Conservation (phyloP, 2,797 vertebrate species). For the Micromesistius poutassou region DNA sequence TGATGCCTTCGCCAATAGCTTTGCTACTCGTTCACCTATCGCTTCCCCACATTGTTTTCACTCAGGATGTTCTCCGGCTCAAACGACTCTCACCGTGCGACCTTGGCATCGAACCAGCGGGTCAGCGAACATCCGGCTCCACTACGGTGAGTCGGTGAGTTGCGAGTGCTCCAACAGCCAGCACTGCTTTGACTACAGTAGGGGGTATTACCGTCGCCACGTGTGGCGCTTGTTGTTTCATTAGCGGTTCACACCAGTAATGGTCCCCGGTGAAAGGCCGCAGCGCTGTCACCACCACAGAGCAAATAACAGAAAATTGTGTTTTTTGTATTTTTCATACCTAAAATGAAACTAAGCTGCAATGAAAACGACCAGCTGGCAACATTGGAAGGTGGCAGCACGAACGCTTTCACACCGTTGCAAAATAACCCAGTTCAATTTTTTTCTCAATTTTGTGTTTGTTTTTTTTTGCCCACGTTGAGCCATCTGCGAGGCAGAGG, state of each 20-base stretch:
- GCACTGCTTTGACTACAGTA: not conserved
- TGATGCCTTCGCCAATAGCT: not conserved
- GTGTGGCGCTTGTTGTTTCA: not conserved
- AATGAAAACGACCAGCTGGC: conserved; percentile 70
- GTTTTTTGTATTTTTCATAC: conserved; percentile 26
- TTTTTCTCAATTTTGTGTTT: not conserved
- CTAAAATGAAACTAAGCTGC: conserved; percentile 55
- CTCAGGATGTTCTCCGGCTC: too few relatives aligned
- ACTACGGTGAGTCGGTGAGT: not conserved
- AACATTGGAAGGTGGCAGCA: conserved; percentile 59
- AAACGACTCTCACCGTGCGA: too few relatives aligned
- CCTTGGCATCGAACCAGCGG: not conserved
- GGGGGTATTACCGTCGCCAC: not conserved
- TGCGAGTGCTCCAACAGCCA: too few relatives aligned
- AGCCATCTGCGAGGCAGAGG: conserved; percentile 72
- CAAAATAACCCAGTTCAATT: conserved; percentile 62
- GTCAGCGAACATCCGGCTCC: not conserved
- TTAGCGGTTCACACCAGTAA: not conserved
- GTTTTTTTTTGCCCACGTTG: conserved; percentile 58
- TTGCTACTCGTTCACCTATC: not conserved
- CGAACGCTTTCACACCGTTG: conserved; percentile 68
- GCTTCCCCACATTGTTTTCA: not conserved
- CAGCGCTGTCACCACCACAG: not conserved
- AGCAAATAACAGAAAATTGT: conserved; percentile 50
- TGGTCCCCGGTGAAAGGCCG: not conserved